A percentile compares a stretch with the other conserved stretches of the same genome.
phyloP scores from a whole-genome alignment of 1,140 invertebrate species.

The Elysia chlorotica region DNA sequence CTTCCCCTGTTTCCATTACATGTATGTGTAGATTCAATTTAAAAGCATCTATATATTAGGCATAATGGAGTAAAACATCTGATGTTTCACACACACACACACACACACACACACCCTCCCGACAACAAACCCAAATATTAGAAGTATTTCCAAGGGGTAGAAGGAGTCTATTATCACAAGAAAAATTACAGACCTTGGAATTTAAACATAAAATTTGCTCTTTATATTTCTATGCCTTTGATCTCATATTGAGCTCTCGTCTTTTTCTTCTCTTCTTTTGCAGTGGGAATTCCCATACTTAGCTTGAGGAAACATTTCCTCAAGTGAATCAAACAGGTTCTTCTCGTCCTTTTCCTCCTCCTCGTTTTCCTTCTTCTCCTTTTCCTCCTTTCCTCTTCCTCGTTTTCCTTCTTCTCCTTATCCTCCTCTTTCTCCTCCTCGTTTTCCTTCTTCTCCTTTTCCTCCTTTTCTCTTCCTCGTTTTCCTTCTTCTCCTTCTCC shows the following conservation, averaged over 20 bases:
- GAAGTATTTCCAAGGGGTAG: neutral
- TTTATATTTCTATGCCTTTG: too few species aligned
- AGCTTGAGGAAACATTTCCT: neutral
- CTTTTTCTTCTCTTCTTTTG: too few species aligned
- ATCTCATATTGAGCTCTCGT: too few species aligned
- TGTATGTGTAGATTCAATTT: too few species aligned
- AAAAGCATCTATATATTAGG: too few species aligned
- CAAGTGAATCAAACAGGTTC: neutral
- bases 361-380: neutral
- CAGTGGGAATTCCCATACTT: neutral
- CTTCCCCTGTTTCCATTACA: too few species aligned
- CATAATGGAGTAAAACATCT: too few species aligned
- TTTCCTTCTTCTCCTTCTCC: neutral
- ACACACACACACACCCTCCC: too few species aligned
- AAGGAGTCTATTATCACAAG: neutral
- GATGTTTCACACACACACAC: too few species aligned
- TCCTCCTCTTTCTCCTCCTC: neutral
- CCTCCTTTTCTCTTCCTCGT: neutral
- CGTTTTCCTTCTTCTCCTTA: neutral
- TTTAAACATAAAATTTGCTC: neutral
- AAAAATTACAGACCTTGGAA: neutral
- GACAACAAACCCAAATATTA: too few species aligned
- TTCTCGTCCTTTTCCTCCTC: neutral
- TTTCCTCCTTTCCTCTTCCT: neutral
- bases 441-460: neutral